Percentiles rank a stretch among this genome's conserved stretches.
phyloP scores from a whole-genome alignment of 1,140 invertebrate species.

The Patella vulgata region DNA sequence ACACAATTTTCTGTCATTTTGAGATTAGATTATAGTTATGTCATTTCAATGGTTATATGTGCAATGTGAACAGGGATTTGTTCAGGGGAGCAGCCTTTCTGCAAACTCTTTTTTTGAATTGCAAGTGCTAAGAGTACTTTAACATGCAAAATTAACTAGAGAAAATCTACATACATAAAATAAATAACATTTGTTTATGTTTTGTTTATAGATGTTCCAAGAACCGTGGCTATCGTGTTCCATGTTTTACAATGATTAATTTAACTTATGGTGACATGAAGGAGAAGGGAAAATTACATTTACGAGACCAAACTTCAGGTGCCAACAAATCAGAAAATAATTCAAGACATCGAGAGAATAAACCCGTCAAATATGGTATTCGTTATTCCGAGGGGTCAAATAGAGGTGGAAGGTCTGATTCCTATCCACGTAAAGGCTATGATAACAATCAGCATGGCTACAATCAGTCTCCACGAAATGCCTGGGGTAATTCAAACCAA shows the following conservation, averaged over 20 bases:
- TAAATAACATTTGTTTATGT: too few species aligned
- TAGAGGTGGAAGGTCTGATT: constrained; percentile 6
- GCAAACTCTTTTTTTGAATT: too few species aligned
- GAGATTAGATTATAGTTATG: too few species aligned
- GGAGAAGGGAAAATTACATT: constrained; percentile 26
- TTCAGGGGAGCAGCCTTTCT: too few species aligned
- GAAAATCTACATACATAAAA: too few species aligned
- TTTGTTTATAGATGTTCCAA: constrained; percentile 44
- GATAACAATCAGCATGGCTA: neutral
- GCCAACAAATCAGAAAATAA: neutral
- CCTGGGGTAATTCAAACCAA: too few species aligned
- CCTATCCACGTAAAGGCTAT: neutral
- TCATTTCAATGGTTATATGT: too few species aligned
- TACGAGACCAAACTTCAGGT: neutral
- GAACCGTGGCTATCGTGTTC: constrained; percentile 69
- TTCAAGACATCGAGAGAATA: neutral
- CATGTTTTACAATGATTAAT: constrained; percentile 73
- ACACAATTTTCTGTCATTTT: too few species aligned
- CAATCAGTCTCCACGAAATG: too few species aligned
- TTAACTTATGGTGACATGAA: constrained; percentile 66
- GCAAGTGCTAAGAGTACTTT: too few species aligned
- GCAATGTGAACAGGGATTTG: too few species aligned
- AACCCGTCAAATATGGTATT: neutral
- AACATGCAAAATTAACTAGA: too few species aligned
- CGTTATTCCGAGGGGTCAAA: neutral